These are phyloP conservation scores for Acromyrmex heyeri DNA, from an alignment of 1,140 invertebrate genomes.

Conservation along the genomic window DNA sequence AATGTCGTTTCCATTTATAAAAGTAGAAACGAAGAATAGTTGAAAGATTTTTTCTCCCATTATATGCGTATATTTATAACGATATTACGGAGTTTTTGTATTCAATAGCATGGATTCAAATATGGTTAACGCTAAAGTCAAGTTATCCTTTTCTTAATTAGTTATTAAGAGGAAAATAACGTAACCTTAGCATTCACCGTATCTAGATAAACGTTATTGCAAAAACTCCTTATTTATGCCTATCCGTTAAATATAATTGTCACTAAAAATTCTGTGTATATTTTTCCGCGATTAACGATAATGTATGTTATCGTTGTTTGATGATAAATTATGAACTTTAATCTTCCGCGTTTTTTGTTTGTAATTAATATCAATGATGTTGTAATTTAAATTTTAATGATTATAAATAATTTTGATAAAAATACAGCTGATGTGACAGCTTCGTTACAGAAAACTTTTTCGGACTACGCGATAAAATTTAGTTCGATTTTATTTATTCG, in stretches of 20 bases:
- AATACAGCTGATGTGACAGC: background rate
- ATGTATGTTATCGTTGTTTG: constrained; percentile 19
- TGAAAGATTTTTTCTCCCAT: background rate
- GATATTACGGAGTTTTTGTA: background rate
- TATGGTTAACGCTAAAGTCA: no score
- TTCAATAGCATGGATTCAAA: no score
- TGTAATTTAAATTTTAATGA: constrained; percentile 16
- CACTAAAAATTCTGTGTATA: constrained; percentile 17
- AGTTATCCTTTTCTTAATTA: no score
- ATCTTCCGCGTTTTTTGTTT: constrained; percentile 41
- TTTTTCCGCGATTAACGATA: constrained; percentile 20
- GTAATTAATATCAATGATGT: constrained; percentile 18
- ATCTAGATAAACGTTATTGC: no score
- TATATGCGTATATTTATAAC: background rate
- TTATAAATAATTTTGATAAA: constrained; percentile 43
- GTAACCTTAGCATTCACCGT: no score
- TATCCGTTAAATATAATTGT: background rate
- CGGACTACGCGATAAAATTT: background rate
- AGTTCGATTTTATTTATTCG: background rate
- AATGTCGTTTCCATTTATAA: constrained; percentile 7
- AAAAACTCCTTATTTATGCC: background rate
- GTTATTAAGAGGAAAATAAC: no score
- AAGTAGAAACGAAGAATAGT: background rate
- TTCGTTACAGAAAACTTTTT: background rate
- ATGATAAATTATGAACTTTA: constrained; percentile 50